Evolutionary conservation across 2,888 invertebrate genomes (phyloP), one percentile per base, ranked within the genome.

Genomic region (Octodonta nipae): DNA sequence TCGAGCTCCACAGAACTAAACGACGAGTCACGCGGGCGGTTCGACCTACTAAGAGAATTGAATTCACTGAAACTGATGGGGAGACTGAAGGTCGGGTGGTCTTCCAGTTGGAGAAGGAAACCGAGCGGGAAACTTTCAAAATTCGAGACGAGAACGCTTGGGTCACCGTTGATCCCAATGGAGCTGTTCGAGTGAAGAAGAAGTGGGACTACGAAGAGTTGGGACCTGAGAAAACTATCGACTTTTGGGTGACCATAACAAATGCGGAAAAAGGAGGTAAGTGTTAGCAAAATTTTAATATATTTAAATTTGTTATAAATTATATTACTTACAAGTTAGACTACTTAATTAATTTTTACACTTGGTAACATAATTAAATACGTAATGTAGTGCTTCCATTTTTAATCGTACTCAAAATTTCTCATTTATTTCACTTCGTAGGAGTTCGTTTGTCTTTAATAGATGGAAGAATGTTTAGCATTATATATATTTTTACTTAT

Each of bases 191-290:
- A 54, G 89, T 91, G 43, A 88, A 87, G 65, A 86, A 88, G 75
- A 88, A 88, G 75, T 91, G 91, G 91, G 89, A 91, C 71, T 91
- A 87, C 63, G 91, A 91, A 58, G 89, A 89, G 56, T 64, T 91
- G 28, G 89, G 89, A 14, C 86, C 87, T 2, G 89, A 91, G 65
- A 91, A 91, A 61, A 89, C 87, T 8, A 89, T 91, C 54, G 89
- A 91, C 63, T 91, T 91, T 62, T 91, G 89, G 89, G 89, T 91
- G 32, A 87, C 86, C 33, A 89, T 89, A 51, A 86, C 84, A 35
- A 89, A 89, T 61, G 75, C 83, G 42, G 86, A 85, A 67, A 81
- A 80, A 61, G 80, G 82, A 69, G 84, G 85, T 86, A 58, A 76
- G 78, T 70, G 30, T 25, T 70, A 32, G 10, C 29, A 35, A 30